Evolutionary conservation across 1,140 invertebrate genomes (phyloP).

Genomic region (Lamellibrachia luymesi): DNA sequence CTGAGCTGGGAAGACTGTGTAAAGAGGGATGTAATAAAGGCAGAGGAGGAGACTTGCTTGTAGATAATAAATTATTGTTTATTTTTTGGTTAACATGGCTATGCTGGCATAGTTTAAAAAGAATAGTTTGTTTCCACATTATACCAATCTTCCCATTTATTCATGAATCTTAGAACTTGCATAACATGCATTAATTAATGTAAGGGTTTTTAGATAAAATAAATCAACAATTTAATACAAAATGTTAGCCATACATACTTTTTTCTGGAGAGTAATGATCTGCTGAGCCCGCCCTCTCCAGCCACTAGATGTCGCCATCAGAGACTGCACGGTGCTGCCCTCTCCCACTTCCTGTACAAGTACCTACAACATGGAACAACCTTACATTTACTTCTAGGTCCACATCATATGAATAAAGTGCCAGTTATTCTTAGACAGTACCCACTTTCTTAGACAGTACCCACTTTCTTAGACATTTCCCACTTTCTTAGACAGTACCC

Average conservation of each 20-base stretch:
- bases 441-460: neutral
- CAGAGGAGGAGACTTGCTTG: no score
- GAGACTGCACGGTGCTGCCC: slow-evolving; percentile 48
- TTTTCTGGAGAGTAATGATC: slow-evolving; percentile 51
- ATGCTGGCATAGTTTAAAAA: no score
- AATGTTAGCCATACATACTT: slow-evolving; percentile 35
- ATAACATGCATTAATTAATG: neutral
- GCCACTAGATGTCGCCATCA: slow-evolving; percentile 44
- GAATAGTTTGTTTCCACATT: no score
- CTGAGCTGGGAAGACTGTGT: no score
- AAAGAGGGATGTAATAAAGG: no score
- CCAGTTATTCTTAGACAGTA: neutral
- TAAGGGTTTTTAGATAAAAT: neutral
- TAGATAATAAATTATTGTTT: no score
- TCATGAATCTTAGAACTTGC: no score
- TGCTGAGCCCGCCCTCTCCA: slow-evolving; percentile 55
- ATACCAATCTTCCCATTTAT: no score
- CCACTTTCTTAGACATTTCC: neutral
- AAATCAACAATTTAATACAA: neutral
- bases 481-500: no score
- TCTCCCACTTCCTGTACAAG: slow-evolving; percentile 55
- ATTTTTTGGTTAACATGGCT: no score
- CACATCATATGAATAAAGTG: neutral
- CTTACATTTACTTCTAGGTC: no score
- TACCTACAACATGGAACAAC: slow-evolving; percentile 37